Conservation (phyloP, 2,888 invertebrate genomes). For the Agapostemon virescens region DNA sequence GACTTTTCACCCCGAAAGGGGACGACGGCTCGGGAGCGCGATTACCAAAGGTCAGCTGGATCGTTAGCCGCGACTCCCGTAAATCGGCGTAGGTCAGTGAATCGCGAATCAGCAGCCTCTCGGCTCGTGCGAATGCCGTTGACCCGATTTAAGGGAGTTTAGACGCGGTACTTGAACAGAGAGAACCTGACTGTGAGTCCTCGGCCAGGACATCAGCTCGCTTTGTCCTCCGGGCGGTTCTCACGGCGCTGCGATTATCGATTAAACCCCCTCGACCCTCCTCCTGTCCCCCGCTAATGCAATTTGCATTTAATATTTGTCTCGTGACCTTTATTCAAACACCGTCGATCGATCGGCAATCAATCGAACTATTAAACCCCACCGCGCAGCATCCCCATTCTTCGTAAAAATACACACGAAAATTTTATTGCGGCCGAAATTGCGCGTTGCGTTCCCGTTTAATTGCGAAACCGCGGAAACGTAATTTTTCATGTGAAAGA, state of each 20-base stretch:
- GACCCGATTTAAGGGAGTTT: conserved; percentile 61
- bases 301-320: conserved; percentile 30
- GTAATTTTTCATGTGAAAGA: background rate
- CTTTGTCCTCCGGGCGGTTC: conserved; percentile 52
- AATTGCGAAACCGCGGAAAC: background rate
- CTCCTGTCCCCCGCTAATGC: conserved; percentile 11
- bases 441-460: background rate
- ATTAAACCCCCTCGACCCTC: conserved; percentile 41
- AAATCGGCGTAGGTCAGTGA: conserved; percentile 65
- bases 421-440: background rate
- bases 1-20: conserved; percentile 57
- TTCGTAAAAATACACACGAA: background rate
- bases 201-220: conserved; percentile 30
- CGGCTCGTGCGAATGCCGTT: conserved; percentile 61
- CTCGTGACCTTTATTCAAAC: background rate
- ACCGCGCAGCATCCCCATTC: background rate
- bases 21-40: conserved; percentile 44
- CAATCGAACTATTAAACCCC: background rate
- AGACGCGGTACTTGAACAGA: conserved; percentile 42
- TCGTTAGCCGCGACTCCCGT: conserved; percentile 60
- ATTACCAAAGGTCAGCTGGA: conserved; percentile 61
- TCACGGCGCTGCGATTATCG: conserved; percentile 63
- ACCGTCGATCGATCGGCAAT: background rate
- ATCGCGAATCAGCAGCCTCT: conserved; percentile 57
- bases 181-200: conserved; percentile 38